Conservation (phyloP, 1,140 invertebrate species). For the Venustaconcha ellipsiformis region DNA sequence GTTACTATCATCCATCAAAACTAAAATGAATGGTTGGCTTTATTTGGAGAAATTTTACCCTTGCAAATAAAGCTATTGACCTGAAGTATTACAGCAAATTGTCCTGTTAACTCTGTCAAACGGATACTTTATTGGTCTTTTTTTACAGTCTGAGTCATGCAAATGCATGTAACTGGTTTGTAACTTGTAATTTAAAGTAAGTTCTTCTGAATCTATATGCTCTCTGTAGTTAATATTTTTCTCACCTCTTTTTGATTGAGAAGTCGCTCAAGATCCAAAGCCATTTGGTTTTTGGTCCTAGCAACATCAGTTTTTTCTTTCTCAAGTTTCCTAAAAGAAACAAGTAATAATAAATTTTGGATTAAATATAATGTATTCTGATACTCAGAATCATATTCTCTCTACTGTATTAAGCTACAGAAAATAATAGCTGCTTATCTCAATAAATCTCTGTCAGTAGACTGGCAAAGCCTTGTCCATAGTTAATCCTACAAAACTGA, state of each 20-base stretch:
- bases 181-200: neutral
- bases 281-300: constrained; percentile 64
- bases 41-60: too few relatives aligned
- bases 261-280: constrained; percentile 65
- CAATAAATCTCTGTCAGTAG: neutral
- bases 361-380: neutral
- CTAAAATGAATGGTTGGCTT: too few relatives aligned
- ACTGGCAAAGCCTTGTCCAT: neutral
- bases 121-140: neutral
- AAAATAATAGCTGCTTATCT: neutral
- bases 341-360: neutral
- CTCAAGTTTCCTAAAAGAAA: constrained; percentile 48
- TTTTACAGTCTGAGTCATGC: neutral
- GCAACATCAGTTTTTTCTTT: constrained; percentile 56
- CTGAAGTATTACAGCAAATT: neutral
- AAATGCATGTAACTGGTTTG: neutral
- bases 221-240: neutral
- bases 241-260: constrained; percentile 65
- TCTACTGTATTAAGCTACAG: neutral
- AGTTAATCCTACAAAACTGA: too few relatives aligned
- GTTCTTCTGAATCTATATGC: neutral
- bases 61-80: too few relatives aligned
- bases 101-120: neutral
- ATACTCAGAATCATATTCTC: neutral
- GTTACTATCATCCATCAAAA: too few relatives aligned